Conservation (phyloP, 1,140 invertebrate genomes). For the Ganaspis sp. region DNA sequence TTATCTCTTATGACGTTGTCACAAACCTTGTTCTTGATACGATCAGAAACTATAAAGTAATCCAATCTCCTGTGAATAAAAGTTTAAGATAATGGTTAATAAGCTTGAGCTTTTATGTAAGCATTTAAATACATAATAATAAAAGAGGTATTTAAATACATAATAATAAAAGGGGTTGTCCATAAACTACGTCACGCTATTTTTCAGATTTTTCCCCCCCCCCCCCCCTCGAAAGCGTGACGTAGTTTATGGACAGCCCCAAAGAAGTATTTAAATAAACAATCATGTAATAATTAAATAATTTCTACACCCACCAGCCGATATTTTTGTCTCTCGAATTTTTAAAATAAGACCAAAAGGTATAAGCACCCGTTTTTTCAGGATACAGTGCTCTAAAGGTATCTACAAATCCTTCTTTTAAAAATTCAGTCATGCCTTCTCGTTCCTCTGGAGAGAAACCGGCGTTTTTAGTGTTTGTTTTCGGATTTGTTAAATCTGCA, state of each 20-base stretch:
- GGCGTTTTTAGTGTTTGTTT: slow-evolving; percentile 93
- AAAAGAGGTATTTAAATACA: too few relatives aligned
- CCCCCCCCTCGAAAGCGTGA: too few relatives aligned
- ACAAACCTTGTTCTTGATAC: slow-evolving; percentile 85
- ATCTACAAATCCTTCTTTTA: slow-evolving; percentile 90
- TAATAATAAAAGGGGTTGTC: too few relatives aligned
- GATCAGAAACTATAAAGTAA: slow-evolving; percentile 93
- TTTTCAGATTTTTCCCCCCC: too few relatives aligned
- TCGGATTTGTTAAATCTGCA: slow-evolving; percentile 95
- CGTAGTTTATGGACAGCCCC: too few relatives aligned
- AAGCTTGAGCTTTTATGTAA: slow-evolving; percentile 30
- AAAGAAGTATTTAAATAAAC: too few relatives aligned
- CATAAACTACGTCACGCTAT: too few relatives aligned
- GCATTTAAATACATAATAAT: too few relatives aligned
- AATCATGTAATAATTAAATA: too few relatives aligned
- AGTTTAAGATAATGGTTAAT: slow-evolving; percentile 49
- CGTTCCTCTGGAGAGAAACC: slow-evolving; percentile 97
- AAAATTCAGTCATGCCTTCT: slow-evolving; percentile 90
- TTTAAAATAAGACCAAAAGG: slow-evolving; percentile 95
- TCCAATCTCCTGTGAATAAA: slow-evolving; percentile 88
- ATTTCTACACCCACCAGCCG: slow-evolving; percentile 86
- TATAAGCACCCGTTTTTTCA: slow-evolving; percentile 88
- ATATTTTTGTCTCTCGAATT: slow-evolving; percentile 92
- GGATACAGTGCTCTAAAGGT: slow-evolving; percentile 93
- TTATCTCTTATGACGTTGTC: slow-evolving; percentile 86